Percentiles rank a stretch among this genome's conserved stretches.
Evolutionary conservation across 2,113 vertebrate species (phyloP).

Genomic region (Oreochromis tanganicae): DNA sequence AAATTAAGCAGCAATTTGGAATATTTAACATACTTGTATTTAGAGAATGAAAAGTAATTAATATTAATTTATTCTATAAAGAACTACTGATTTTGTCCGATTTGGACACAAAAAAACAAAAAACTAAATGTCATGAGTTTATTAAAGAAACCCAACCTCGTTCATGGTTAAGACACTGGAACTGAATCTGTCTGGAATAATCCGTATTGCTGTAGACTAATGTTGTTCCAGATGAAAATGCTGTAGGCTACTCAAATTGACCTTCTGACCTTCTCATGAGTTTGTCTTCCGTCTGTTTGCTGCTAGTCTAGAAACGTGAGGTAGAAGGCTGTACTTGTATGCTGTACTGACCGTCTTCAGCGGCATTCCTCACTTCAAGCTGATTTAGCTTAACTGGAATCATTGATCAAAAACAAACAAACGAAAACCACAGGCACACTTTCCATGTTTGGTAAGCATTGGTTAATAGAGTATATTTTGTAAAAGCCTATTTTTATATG

Average conservation of each 20-base stretch:
- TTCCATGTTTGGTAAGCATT: conserved; percentile 82
- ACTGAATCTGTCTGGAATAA: conserved; percentile 36
- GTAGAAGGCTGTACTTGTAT: conserved; percentile 31
- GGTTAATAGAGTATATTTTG: conserved; percentile 96
- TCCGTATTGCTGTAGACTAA: conserved; percentile 10
- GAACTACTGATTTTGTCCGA: conserved; percentile 72
- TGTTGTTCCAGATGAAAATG: conserved; percentile 57
- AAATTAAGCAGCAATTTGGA: conserved; percentile 55
- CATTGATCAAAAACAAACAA: conserved; percentile 58
- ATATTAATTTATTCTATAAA: conserved; percentile 98
- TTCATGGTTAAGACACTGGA: conserved; percentile 58
- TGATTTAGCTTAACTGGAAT: conserved; percentile 44
- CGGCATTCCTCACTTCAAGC: conserved; percentile 44
- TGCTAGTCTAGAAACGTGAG: conserved; percentile 88
- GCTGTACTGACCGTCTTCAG: conserved; percentile 38
- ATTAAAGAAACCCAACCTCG: conserved; percentile 23
- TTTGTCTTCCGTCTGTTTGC: conserved; percentile 80
- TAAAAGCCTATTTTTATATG: conserved; percentile 99
- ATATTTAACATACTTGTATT: conserved; percentile 95
- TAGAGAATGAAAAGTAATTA: conserved; percentile 82
- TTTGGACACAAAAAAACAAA: conserved; percentile 57
- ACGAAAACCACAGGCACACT: conserved; percentile 70
- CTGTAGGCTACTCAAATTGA: conserved; percentile 71
- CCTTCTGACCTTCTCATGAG: conserved; percentile 38
- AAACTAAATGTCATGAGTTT: conserved; percentile 64